A percentile compares a stretch with the other conserved stretches of the same genome.
Conservation (phyloP, 2,888 invertebrate genomes). For the Torymus texanus region DNA sequence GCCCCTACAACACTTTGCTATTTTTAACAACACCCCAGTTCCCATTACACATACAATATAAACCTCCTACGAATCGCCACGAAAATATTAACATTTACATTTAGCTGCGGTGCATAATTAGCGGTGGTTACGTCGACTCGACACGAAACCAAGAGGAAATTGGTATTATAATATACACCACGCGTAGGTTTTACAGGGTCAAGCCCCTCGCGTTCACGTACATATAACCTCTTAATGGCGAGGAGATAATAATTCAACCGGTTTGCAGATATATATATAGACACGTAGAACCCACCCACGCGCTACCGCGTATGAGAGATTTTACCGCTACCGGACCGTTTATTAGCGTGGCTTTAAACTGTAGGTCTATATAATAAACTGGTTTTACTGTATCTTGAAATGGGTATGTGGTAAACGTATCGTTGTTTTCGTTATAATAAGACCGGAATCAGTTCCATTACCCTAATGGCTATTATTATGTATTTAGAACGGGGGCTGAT, state of each 20-base stretch:
- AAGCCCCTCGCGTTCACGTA: background rate
- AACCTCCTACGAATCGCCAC: too few species aligned
- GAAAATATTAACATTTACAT: background rate
- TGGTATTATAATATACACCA: background rate
- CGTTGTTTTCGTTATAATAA: slow-evolving; percentile 4
- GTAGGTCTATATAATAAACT: background rate
- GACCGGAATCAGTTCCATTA: background rate
- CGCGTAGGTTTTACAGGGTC: background rate
- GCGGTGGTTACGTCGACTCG: background rate
- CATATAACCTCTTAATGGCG: background rate
- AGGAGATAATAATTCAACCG: slow-evolving; percentile 16
- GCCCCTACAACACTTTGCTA: too few species aligned
- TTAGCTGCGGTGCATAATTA: background rate
- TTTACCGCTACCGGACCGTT: background rate
- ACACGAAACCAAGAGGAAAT: background rate
- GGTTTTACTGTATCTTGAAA: background rate
- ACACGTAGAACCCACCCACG: background rate
- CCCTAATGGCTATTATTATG: too few species aligned
- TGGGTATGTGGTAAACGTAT: background rate
- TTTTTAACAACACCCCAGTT: too few species aligned
- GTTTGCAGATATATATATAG: too few species aligned
- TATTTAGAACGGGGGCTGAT: too few species aligned
- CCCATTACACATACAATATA: too few species aligned
- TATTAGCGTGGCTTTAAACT: slow-evolving; percentile 7
- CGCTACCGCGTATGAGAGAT: background rate